A percentile compares a stretch with the other conserved stretches of the same genome.
Evolutionary conservation across 2,797 vertebrate species (phyloP).

Genomic region (Psittacula echo): DNA sequence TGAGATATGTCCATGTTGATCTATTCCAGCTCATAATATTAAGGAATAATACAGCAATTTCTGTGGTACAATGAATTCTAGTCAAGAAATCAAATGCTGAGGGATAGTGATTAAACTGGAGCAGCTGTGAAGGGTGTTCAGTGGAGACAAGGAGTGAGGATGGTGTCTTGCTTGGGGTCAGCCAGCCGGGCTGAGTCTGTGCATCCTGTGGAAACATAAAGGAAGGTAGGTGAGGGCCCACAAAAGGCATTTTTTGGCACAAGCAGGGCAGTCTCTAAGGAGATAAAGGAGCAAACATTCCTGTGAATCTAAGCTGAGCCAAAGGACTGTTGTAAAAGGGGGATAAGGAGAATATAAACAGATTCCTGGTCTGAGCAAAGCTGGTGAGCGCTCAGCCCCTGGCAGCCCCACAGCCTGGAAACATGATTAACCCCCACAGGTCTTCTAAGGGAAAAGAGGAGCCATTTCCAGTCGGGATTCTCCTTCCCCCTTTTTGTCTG

Average conservation of each 20-base stretch:
- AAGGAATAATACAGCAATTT: not conserved
- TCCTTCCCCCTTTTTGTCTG: not conserved
- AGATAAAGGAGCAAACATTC: slow-evolving; percentile 27
- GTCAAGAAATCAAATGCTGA: not conserved
- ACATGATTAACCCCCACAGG: not conserved
- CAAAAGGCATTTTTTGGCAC: not conserved
- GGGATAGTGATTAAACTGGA: not conserved
- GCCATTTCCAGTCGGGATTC: not conserved
- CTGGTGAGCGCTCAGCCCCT: accelerated
- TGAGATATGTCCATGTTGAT: not conserved
- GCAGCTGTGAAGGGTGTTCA: not conserved
- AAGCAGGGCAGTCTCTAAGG: not conserved
- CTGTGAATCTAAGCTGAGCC: not conserved
- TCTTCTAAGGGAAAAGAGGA: not conserved
- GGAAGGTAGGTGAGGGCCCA: not conserved
- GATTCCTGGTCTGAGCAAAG: not conserved
- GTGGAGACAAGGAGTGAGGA: not conserved
- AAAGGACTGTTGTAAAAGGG: not conserved
- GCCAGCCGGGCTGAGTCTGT: not conserved
- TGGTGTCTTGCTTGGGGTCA: not conserved
- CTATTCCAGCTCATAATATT: not conserved
- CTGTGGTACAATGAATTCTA: not conserved
- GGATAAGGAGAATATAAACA: not conserved
- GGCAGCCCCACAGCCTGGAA: not conserved
- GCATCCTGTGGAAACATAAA: not conserved